Evolutionary conservation across 2,888 invertebrate species (phyloP).

Genomic region (Drosophila anceps): DNA sequence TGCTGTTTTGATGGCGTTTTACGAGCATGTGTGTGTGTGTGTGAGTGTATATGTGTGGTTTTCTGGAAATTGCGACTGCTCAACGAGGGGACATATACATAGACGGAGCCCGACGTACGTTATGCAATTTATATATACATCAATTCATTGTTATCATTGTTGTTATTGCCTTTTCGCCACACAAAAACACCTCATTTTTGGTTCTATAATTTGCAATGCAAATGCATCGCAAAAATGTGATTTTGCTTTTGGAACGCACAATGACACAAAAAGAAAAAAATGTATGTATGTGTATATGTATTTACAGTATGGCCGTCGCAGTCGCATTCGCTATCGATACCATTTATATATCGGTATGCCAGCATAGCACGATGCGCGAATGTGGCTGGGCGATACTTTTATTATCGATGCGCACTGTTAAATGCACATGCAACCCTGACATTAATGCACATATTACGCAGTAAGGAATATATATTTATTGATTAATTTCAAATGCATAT

Average conservation of each 20-base stretch:
- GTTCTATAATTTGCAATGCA: slow-evolving; percentile 64
- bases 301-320: slow-evolving; percentile 64
- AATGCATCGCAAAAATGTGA: slow-evolving; percentile 71
- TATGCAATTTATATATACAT: slow-evolving; percentile 71
- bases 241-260: slow-evolving; percentile 70
- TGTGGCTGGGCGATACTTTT: neutral
- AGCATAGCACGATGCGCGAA: slow-evolving; percentile 7
- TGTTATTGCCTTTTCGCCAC: slow-evolving; percentile 49
- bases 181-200: slow-evolving; percentile 60
- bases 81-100: slow-evolving; percentile 54
- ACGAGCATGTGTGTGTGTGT: slow-evolving; percentile 23
- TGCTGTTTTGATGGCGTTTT: slow-evolving; percentile 65
- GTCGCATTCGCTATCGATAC: slow-evolving; percentile 48
- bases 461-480: neutral
- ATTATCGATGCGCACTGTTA: slow-evolving; percentile 8
- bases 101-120: slow-evolving; percentile 67
- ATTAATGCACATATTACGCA: neutral
- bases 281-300: slow-evolving; percentile 70
- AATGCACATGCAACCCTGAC: slow-evolving; percentile 3
- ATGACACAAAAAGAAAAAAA: slow-evolving; percentile 75
- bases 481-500: no score
- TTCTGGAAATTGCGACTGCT: slow-evolving; percentile 78
- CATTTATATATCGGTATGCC: slow-evolving; percentile 18
- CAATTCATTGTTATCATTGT: slow-evolving; percentile 71
- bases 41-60: slow-evolving; percentile 54